Percentiles rank a stretch among this genome's conserved stretches.
phyloP scores from a whole-genome alignment of 2,797 vertebrate genomes.

The Esox masquinongy region DNA sequence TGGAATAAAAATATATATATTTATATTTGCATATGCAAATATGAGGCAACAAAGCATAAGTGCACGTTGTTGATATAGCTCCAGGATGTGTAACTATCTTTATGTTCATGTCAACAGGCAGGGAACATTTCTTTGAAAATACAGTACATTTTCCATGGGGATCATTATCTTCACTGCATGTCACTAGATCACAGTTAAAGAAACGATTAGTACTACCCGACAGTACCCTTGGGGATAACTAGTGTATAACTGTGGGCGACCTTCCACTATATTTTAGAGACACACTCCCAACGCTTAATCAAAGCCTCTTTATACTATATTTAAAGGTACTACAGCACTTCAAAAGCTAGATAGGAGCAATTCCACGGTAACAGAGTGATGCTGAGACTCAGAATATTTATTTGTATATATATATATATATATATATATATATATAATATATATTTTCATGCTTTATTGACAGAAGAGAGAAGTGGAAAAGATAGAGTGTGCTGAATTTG shows the following conservation, averaged over 20 bases:
- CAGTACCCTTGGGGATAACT: conserved; percentile 64
- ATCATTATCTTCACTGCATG: conserved; percentile 73
- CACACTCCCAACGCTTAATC: conserved; percentile 25
- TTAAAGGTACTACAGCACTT: conserved; percentile 22
- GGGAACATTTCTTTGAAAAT: conserved; percentile 69
- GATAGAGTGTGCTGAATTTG: too few relatives aligned
- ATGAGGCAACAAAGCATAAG: conserved; percentile 63
- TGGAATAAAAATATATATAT: conserved; percentile 49
- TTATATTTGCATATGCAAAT: conserved; percentile 76
- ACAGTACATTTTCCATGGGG: conserved; percentile 71
- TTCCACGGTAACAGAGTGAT: not conserved
- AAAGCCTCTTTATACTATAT: conserved; percentile 16
- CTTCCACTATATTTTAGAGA: conserved; percentile 23
- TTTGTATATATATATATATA: too few relatives aligned
- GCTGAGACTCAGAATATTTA: not conserved
- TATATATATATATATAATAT: too few relatives aligned
- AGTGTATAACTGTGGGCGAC: conserved; percentile 67
- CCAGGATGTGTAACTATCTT: conserved; percentile 72
- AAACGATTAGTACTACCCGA: conserved; percentile 69
- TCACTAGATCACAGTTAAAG: conserved; percentile 66
- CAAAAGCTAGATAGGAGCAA: not conserved
- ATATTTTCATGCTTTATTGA: too few relatives aligned
- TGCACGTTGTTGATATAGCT: conserved; percentile 73
- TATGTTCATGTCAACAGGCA: conserved; percentile 74
- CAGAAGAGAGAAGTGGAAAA: too few relatives aligned